Percentiles rank a stretch among this genome's conserved stretches.
Conservation (phyloP, 1,140 invertebrate genomes). For the Anastatus disparis region DNA sequence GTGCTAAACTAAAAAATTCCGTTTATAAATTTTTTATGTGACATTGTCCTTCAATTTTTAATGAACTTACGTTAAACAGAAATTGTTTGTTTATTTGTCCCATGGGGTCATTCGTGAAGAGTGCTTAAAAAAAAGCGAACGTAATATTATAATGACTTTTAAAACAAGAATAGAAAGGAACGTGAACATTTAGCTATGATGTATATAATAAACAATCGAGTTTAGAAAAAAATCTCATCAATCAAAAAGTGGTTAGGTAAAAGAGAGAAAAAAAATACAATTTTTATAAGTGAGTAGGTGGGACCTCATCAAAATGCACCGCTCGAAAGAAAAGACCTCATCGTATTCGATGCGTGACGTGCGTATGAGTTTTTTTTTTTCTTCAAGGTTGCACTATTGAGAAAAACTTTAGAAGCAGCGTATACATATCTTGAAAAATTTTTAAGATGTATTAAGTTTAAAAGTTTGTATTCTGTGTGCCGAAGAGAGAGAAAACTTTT, state of each 20-base stretch:
- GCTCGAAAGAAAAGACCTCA: background rate
- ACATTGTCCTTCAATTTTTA: background rate
- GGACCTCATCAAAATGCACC: background rate
- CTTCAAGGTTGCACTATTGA: constrained; percentile 10
- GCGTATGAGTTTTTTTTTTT: no score
- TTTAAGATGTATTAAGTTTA: no score
- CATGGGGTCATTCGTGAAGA: background rate
- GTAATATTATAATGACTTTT: background rate
- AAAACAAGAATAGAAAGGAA: background rate
- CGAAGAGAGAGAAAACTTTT: no score
- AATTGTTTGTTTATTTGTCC: constrained; percentile 12
- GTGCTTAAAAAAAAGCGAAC: background rate
- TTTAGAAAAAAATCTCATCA: background rate
- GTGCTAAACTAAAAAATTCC: no score
- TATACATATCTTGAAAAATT: no score
- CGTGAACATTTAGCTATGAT: no score
- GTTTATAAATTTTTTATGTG: background rate
- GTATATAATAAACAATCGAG: background rate
- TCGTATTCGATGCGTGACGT: background rate
- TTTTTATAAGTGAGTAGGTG: no score
- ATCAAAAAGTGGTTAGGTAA: no score
- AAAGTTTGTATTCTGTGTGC: no score
- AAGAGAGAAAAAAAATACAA: no score
- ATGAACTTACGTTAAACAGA: background rate
- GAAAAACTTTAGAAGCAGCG: constrained; percentile 2